A percentile compares a stretch with the other conserved stretches of the same genome.
Conservation (phyloP, 2,888 invertebrate species). For the Acrobasis consociella region DNA sequence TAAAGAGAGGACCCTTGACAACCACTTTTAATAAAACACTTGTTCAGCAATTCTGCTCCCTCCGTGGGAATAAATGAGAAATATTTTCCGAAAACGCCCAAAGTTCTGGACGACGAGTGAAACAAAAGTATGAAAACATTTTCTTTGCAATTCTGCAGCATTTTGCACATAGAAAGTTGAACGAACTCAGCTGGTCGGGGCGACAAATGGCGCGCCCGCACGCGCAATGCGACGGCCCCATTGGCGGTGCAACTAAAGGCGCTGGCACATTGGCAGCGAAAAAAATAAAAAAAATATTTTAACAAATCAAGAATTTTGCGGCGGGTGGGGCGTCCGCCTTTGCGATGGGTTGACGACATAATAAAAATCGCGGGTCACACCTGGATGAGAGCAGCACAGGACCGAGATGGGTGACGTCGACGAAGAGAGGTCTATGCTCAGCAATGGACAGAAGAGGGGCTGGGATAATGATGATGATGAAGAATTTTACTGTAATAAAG, state of each 20-base stretch:
- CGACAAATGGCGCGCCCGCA: conserved; percentile 49
- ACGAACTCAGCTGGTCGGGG: conserved; percentile 54
- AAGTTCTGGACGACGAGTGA: conserved; percentile 5
- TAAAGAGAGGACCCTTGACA: too few relatives aligned
- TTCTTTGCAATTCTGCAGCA: conserved; percentile 52
- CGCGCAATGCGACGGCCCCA: conserved; percentile 77
- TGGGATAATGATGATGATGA: too few relatives aligned
- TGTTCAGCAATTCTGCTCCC: not conserved
- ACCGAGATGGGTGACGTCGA: too few relatives aligned
- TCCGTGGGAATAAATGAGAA: conserved; percentile 2
- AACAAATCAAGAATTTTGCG: not conserved
- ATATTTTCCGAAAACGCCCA: not conserved
- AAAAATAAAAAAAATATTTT: not conserved
- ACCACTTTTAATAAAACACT: too few relatives aligned
- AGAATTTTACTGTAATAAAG: too few relatives aligned
- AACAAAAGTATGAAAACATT: conserved; percentile 34
- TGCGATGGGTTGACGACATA: too few relatives aligned
- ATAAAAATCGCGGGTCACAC: too few relatives aligned
- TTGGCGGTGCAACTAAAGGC: conserved; percentile 47
- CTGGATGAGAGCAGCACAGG: too few relatives aligned
- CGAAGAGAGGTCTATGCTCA: too few relatives aligned
- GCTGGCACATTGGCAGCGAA: not conserved
- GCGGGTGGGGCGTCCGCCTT: too few relatives aligned
- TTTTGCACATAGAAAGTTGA: conserved; percentile 66
- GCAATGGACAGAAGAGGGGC: too few relatives aligned